Evolutionary conservation across 2,888 invertebrate species (phyloP).

Genomic region (Amitus sp.): DNA sequence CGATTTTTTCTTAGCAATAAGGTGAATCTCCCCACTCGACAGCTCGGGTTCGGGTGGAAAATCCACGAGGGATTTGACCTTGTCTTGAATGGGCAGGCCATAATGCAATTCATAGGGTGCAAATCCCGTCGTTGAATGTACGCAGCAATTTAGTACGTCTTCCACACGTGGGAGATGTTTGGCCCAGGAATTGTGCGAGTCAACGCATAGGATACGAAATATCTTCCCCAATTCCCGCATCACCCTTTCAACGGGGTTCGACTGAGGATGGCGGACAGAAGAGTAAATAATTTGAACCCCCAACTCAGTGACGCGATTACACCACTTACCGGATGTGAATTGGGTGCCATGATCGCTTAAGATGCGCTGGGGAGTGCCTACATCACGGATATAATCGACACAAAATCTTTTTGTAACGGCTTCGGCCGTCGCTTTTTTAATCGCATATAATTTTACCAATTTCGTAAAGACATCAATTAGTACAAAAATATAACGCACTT

Average conservation of each 20-base stretch:
- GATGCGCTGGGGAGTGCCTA: neutral
- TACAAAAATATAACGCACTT: slow-evolving; percentile 43
- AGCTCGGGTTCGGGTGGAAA: neutral
- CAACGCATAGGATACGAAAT: neutral
- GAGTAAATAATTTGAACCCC: slow-evolving; percentile 1
- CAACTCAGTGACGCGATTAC: neutral
- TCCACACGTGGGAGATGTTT: neutral
- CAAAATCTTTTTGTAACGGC: neutral
- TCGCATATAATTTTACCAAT: neutral
- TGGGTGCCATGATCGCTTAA: slow-evolving; percentile 13
- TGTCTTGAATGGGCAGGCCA: neutral
- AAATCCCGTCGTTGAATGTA: neutral
- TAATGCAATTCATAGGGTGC: slow-evolving; percentile 5
- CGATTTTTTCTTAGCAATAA: no score
- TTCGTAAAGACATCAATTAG: neutral
- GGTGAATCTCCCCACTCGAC: no score
- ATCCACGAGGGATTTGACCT: neutral
- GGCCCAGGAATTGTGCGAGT: neutral
- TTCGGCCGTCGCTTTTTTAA: slow-evolving; percentile 7
- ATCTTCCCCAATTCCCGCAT: slow-evolving; percentile 2
- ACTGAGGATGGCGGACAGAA: slow-evolving; percentile 6
- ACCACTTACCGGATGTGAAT: slow-evolving; percentile 8
- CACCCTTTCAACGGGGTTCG: slow-evolving; percentile 1
- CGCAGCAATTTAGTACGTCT: neutral
- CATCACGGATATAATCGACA: neutral